Evolutionary conservation across 2,888 invertebrate species (phyloP).

Genomic region (Scrobipalpa atriplicella): DNA sequence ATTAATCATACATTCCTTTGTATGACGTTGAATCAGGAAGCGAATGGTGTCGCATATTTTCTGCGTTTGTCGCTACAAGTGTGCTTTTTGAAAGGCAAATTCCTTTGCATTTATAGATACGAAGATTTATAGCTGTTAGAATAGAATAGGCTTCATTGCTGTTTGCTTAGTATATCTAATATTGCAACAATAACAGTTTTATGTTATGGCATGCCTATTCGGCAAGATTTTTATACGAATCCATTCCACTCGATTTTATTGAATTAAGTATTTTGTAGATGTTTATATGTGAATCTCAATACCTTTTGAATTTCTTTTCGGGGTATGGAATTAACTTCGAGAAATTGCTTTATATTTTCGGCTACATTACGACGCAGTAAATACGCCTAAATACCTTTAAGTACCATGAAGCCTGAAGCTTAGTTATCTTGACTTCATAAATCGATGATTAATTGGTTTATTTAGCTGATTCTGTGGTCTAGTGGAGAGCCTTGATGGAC

Average conservation of each 20-base stretch:
- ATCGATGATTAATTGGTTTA: no score
- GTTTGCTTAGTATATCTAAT: no score
- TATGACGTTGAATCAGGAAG: slow-evolving; percentile 14
- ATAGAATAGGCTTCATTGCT: no score
- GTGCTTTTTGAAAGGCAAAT: slow-evolving; percentile 1
- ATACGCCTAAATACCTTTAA: neutral
- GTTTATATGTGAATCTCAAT: no score
- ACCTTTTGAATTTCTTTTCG: no score
- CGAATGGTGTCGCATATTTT: slow-evolving; percentile 33
- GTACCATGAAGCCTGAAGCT: neutral
- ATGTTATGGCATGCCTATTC: neutral
- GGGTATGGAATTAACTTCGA: neutral
- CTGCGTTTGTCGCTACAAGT: slow-evolving; percentile 27
- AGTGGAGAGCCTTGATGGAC: no score
- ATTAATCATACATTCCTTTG: slow-evolving; percentile 23
- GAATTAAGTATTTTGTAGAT: no score
- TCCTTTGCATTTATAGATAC: neutral
- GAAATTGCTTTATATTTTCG: neutral
- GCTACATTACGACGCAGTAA: neutral
- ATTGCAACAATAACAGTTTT: neutral
- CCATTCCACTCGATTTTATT: neutral
- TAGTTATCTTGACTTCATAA: neutral
- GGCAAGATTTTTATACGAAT: neutral
- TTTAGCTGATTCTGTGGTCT: no score
- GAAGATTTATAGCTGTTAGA: no score